These are phyloP conservation scores for Planiliza haematocheilus DNA, from an alignment of 2,113 vertebrate species.

Conservation along the genomic window DNA sequence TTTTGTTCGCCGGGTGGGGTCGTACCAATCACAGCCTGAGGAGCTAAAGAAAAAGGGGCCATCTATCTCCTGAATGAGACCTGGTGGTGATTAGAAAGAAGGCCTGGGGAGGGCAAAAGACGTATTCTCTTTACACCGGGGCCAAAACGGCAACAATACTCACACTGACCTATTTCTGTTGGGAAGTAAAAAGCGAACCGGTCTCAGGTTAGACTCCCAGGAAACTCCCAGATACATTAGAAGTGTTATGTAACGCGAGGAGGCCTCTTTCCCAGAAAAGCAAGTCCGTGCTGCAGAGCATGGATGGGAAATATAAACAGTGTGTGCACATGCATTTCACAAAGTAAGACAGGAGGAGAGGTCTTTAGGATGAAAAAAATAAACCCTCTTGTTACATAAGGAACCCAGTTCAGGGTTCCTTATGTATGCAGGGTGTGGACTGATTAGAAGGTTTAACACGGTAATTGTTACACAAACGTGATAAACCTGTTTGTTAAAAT, in stretches of 20 bases:
- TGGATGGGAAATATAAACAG: slow-evolving; percentile 20
- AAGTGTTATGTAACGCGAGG: slow-evolving; percentile 50
- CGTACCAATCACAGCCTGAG: slow-evolving; percentile 1
- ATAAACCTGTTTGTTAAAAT: not conserved
- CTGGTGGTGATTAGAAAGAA: slow-evolving; percentile 35
- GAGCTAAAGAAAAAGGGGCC: not conserved
- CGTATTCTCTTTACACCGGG: slow-evolving; percentile 3
- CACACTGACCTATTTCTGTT: slow-evolving; percentile 43
- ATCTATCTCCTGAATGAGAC: slow-evolving; percentile 24
- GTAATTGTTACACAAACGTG: not conserved
- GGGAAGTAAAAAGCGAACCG: not conserved
- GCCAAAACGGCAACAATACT: slow-evolving; percentile 32
- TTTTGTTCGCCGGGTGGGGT: slow-evolving; percentile 38
- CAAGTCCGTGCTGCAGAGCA: not conserved
- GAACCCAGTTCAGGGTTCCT: too few relatives aligned
- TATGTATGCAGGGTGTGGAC: too few relatives aligned
- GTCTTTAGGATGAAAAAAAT: too few relatives aligned
- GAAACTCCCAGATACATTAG: slow-evolving; percentile 43
- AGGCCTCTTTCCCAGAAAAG: slow-evolving; percentile 22
- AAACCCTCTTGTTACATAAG: too few relatives aligned
- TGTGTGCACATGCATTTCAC: not conserved
- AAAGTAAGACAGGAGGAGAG: fast-evolving
- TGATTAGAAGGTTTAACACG: fast-evolving
- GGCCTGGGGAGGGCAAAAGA: slow-evolving; percentile 21
- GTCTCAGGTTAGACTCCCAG: slow-evolving; percentile 37